Evolutionary conservation across 2,888 invertebrate species (phyloP), one percentile per base, ranked within the genome.

Genomic region (Alloscopus bannaensis): DNA sequence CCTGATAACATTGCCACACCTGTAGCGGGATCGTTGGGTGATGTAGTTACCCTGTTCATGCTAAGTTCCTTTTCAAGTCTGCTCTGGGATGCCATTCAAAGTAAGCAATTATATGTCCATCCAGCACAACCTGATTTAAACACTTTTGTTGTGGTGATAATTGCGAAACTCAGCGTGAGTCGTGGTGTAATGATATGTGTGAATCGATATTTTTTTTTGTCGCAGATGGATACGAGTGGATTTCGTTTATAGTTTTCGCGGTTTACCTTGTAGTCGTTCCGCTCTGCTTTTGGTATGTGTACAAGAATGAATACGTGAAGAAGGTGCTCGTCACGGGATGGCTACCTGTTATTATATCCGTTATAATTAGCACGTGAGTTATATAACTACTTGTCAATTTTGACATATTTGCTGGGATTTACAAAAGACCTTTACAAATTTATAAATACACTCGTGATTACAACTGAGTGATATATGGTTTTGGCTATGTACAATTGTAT

Each of bases 271-370:
- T 91, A 66, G 90, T 93, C 4, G 91, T 93, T 20, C 94, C 94
- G 0, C 87, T 94, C 36, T 94, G 93, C 92, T 91, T 92, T n/a
- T 91, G 91, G 89, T 91, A 94, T 79, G 92, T 94, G 0, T 91
- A 91, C 86, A 90, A 91, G 80, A 94, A 94, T 88, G 90, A 91
- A 80, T 92, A 92, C 87, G 93, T 93, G 2, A 89, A 91, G 80
- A 91, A 92, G 83, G 94, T 94, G 2, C 89, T 94, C 8, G 91
- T 92, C 86, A 90, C 91, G 71, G 94, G 94, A 22, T 94, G 94
- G 94, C 91, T 92, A 1, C 94, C 94, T 0, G 93, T 94, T 4
- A 91, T 94, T 87, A 91, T 92, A 72, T 94, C 94, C 1, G 82
- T 80, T 16, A 36, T 62, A 26, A 94, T 94, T 84, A 93, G 93